Conservation (phyloP, 2,113 vertebrate species). For the Crotalus tigris region DNA sequence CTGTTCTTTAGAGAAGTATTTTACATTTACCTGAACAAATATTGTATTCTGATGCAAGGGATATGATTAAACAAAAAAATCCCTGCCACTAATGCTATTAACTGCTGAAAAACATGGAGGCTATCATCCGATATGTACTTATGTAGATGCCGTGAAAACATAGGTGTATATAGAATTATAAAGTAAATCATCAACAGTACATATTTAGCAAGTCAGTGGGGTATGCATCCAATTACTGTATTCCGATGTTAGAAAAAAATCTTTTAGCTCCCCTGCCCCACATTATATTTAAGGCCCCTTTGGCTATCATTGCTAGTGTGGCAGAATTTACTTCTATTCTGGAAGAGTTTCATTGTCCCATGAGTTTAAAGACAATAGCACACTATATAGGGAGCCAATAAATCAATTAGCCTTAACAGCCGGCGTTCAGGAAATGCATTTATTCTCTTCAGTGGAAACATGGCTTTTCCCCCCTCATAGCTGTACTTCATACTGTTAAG, state of each 20-base stretch:
- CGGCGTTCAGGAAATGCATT: constrained; percentile 79
- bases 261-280: constrained; percentile 44
- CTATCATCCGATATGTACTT: neutral
- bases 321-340: constrained; percentile 79
- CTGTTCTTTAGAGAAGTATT: constrained; percentile 51
- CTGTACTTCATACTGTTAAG: constrained; percentile 74
- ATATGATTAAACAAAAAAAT: constrained; percentile 57
- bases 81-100: constrained; percentile 40
- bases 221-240: constrained; percentile 62
- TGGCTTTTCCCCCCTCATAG: constrained; percentile 62
- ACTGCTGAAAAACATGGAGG: neutral
- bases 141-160: neutral
- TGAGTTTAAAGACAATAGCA: constrained; percentile 84
- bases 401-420: constrained; percentile 90
- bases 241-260: constrained; percentile 38
- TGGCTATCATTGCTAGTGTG: constrained; percentile 77
- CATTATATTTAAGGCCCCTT: constrained; percentile 68
- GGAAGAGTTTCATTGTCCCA: constrained; percentile 77
- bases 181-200: constrained; percentile 59
- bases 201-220: constrained; percentile 65
- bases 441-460: constrained; percentile 78
- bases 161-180: neutral
- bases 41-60: constrained; percentile 52
- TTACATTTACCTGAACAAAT: constrained; percentile 62
- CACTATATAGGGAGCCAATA: constrained; percentile 83